These are phyloP conservation scores for Anoplophora glabripennis DNA, from an alignment of 1,140 invertebrate species.

Conservation along the genomic window DNA sequence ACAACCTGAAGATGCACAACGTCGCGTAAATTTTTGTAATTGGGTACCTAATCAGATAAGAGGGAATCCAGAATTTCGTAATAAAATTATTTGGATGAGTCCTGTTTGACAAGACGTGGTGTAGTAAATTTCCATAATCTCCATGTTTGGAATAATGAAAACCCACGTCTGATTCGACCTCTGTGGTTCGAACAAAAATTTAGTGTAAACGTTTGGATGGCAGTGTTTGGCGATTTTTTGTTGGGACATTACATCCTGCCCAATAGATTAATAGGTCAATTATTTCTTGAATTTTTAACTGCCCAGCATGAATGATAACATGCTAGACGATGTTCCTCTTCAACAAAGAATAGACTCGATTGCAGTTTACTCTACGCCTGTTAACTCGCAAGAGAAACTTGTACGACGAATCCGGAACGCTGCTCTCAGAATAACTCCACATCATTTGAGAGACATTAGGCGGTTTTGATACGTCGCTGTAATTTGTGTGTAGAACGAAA, in stretches of 20 bases:
- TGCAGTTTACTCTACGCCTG: slow-evolving; percentile 27
- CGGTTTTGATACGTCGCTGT: no score
- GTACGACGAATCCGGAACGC: no score
- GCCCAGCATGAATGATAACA: slow-evolving; percentile 1
- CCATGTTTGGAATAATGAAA: slow-evolving; percentile 1
- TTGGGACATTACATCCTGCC: background rate
- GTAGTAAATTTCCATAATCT: background rate
- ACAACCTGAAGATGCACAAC: background rate
- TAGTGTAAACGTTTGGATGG: slow-evolving; percentile 9
- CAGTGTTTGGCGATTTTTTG: slow-evolving; percentile 6
- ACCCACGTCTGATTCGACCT: background rate
- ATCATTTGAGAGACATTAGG: no score
- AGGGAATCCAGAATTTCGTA: background rate
- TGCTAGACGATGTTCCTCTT: slow-evolving; percentile 7
- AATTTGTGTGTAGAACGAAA: no score
- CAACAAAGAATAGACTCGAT: background rate
- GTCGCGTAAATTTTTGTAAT: background rate
- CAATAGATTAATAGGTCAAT: background rate
- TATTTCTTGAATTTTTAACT: slow-evolving; percentile 10
- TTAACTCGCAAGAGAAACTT: no score
- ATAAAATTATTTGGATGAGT: background rate
- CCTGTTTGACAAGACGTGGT: background rate
- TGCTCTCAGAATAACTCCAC: no score
- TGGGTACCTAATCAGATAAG: background rate
- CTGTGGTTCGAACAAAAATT: slow-evolving; percentile 1